phyloP scores from a whole-genome alignment of 2,797 vertebrate species.

The Sebastes jordani region DNA sequence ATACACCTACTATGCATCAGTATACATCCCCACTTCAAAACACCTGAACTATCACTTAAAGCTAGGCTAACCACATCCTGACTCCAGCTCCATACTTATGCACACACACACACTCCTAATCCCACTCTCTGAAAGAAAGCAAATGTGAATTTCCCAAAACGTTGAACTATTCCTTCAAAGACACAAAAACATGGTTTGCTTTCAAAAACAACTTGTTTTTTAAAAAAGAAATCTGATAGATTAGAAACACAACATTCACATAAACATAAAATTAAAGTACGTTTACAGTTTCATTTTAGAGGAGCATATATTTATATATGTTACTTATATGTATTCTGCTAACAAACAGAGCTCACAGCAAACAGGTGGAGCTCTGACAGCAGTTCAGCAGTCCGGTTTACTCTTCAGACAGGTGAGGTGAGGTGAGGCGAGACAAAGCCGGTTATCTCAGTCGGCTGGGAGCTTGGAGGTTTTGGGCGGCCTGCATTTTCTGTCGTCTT shows the following conservation, averaged over 20 bases:
- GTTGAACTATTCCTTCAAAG: background rate
- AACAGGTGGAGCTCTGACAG: background rate
- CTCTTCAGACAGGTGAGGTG: background rate
- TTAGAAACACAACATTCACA: background rate
- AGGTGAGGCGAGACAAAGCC: background rate
- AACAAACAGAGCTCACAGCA: background rate
- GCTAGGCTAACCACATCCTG: background rate
- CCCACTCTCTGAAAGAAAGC: background rate
- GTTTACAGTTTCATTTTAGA: background rate
- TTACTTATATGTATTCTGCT: background rate
- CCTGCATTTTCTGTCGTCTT: slow-evolving; percentile 81
- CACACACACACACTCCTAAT: background rate
- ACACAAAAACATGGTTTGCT: background rate
- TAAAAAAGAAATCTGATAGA: background rate
- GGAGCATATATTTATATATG: too few species aligned
- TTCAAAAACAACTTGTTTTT: background rate
- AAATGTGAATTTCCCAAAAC: background rate
- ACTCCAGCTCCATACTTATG: background rate
- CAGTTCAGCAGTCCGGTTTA: background rate
- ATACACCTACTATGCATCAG: too few species aligned
- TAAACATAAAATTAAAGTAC: background rate
- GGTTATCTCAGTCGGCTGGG: slow-evolving; percentile 55
- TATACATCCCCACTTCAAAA: too few species aligned
- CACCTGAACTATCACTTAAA: fast-evolving
- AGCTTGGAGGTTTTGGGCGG: slow-evolving; percentile 61